phyloP scores from a whole-genome alignment of 2,888 invertebrate genomes.

The Eugnorisma glareosa region DNA sequence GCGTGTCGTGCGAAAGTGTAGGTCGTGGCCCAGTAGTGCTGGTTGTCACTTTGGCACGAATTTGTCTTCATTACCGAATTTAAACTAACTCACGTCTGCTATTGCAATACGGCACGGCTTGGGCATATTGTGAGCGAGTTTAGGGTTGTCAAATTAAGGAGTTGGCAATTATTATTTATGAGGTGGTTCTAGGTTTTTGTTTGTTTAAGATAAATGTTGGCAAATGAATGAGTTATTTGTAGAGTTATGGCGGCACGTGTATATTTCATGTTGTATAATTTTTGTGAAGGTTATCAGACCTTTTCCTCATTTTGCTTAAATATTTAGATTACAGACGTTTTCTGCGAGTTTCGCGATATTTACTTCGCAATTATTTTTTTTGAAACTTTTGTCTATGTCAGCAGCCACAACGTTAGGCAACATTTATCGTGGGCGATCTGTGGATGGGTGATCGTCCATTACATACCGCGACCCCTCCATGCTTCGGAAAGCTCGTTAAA shows the following conservation, averaged over 20 bases:
- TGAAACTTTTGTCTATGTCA: not conserved
- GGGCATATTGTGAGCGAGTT: slow-evolving; percentile 46
- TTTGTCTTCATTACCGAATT: slow-evolving; percentile 65
- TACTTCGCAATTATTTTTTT: not conserved
- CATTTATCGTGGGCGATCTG: not conserved
- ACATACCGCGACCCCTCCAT: not conserved
- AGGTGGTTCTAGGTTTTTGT: slow-evolving; percentile 12
- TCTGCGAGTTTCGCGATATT: not conserved
- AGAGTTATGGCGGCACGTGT: not conserved
- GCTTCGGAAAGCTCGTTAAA: not conserved
- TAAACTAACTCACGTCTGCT: slow-evolving; percentile 61
- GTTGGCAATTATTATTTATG: slow-evolving; percentile 50
- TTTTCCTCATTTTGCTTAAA: not conserved
- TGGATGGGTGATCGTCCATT: not conserved
- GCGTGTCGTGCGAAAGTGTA: not conserved
- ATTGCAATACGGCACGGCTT: slow-evolving; percentile 47
- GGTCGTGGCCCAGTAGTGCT: not conserved
- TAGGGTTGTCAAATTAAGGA: slow-evolving; percentile 44
- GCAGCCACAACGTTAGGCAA: not conserved
- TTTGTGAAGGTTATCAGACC: not conserved
- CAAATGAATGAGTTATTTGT: not conserved
- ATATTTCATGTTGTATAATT: not conserved
- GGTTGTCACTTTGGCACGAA: slow-evolving; percentile 42
- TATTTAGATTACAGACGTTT: not conserved
- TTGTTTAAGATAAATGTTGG: slow-evolving; percentile 31